Evolutionary conservation across 2,888 invertebrate genomes (phyloP).

Genomic region (Nesidiocoris tenuis): DNA sequence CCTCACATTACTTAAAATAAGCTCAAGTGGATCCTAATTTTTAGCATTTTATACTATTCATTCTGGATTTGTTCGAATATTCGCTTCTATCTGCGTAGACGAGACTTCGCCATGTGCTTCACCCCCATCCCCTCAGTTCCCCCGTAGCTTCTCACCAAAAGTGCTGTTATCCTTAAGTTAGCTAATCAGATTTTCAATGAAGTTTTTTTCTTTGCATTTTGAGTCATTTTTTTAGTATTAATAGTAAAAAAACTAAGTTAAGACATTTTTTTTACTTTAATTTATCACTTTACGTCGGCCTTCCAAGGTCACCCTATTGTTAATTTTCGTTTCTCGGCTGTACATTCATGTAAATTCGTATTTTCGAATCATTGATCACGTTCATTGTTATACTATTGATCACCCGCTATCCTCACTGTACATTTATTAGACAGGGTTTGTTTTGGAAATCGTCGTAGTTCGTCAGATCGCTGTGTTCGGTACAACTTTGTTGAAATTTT

Average conservation of each 20-base stretch:
- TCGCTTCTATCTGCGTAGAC: not conserved
- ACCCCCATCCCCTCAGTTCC: not conserved
- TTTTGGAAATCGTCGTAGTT: too few relatives aligned
- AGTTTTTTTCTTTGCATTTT: slow-evolving; percentile 36
- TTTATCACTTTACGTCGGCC: slow-evolving; percentile 42
- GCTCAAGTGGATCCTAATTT: slow-evolving; percentile 17
- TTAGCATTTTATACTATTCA: too few relatives aligned
- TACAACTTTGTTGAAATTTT: too few relatives aligned
- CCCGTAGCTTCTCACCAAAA: slow-evolving; percentile 22
- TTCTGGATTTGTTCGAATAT: too few relatives aligned
- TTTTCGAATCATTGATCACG: not conserved
- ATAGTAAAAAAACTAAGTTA: slow-evolving; percentile 38
- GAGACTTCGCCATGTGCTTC: not conserved
- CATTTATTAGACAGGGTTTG: too few relatives aligned
- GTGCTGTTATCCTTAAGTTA: slow-evolving; percentile 24
- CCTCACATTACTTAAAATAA: slow-evolving; percentile 25
- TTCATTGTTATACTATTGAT: too few relatives aligned
- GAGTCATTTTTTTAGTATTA: slow-evolving; percentile 47
- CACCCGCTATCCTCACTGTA: too few relatives aligned
- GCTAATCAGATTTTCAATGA: not conserved
- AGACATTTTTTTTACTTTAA: slow-evolving; percentile 47
- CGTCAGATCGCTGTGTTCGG: too few relatives aligned
- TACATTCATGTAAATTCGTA: slow-evolving; percentile 33
- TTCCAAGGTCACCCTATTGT: slow-evolving; percentile 8
- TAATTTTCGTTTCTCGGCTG: slow-evolving; percentile 15